phyloP scores from a whole-genome alignment of 1,140 invertebrate species.

The Thalassaphorura encarpata region DNA sequence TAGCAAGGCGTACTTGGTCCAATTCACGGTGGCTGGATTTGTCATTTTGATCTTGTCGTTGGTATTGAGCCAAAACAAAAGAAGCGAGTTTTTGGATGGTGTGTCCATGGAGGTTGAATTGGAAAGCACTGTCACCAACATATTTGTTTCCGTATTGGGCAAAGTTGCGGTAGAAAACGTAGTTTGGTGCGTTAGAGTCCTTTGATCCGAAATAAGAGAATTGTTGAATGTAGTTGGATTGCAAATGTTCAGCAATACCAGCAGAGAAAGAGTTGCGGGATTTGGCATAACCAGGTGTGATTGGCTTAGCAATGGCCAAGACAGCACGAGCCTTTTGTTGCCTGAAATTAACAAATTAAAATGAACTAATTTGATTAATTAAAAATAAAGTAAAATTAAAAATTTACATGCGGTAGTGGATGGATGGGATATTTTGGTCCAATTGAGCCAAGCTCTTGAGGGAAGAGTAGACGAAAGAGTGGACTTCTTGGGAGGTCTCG shows the following conservation, averaged over 20 bases:
- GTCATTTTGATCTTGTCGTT: neutral
- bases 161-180: conserved; percentile 27
- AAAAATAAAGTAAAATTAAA: neutral
- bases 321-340: conserved; percentile 24
- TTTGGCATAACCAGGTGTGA: conserved; percentile 13
- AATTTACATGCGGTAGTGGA: conserved; percentile 11
- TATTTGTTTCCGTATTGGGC: conserved; percentile 21
- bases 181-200: conserved; percentile 25
- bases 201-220: conserved; percentile 15
- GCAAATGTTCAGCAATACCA: conserved; percentile 5
- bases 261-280: conserved; percentile 29
- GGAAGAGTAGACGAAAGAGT: conserved; percentile 31
- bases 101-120: conserved; percentile 15
- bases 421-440: conserved; percentile 3
- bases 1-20: too few species aligned
- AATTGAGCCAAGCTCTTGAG: conserved; percentile 21
- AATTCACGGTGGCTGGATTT: too few species aligned
- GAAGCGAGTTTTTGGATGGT: conserved; percentile 12
- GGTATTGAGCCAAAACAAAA: neutral
- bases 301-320: conserved; percentile 27
- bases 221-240: conserved; percentile 25
- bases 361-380: neutral
- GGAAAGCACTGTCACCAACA: conserved; percentile 17
- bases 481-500: conserved; percentile 25
- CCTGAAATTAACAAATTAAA: neutral